A percentile compares a stretch with the other conserved stretches of the same genome.
These are phyloP conservation scores for Gallinago nigripennis DNA, from an alignment of 2,797 vertebrate species.

Conservation along the genomic window DNA sequence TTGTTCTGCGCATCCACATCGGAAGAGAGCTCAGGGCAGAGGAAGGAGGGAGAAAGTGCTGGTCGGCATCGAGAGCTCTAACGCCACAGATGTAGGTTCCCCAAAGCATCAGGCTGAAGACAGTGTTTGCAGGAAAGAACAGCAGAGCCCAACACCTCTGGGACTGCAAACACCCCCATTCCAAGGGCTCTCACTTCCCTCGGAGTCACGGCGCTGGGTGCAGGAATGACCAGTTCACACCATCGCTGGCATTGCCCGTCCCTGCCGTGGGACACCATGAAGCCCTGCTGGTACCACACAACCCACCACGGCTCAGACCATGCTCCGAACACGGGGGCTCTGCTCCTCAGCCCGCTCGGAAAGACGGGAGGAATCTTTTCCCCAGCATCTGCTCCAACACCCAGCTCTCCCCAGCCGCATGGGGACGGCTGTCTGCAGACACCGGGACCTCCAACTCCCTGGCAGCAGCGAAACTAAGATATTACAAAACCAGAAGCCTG, in stretches of 20 bases:
- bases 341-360: neutral
- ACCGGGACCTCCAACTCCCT: neutral
- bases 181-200: neutral
- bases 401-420: neutral
- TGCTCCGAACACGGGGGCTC: fast-evolving
- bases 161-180: neutral
- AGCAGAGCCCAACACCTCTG: neutral
- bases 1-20: neutral
- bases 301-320: fast-evolving
- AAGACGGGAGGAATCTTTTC: neutral
- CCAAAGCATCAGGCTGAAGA: neutral
- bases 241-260: neutral
- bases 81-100: neutral
- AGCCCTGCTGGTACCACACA: neutral
- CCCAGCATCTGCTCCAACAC: neutral
- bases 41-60: neutral
- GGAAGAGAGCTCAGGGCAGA: neutral
- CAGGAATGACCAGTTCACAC: neutral
- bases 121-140: neutral
- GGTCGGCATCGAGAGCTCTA: neutral
- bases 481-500: slow-evolving; percentile 30
- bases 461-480: neutral
- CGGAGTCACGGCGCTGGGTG: fast-evolving
- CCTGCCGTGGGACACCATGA: neutral
- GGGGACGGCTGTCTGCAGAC: neutral